Evolutionary conservation across 2,113 vertebrate genomes (phyloP), one percentile per base, ranked within the genome.

Genomic region (Furnarius figulus): DNA sequence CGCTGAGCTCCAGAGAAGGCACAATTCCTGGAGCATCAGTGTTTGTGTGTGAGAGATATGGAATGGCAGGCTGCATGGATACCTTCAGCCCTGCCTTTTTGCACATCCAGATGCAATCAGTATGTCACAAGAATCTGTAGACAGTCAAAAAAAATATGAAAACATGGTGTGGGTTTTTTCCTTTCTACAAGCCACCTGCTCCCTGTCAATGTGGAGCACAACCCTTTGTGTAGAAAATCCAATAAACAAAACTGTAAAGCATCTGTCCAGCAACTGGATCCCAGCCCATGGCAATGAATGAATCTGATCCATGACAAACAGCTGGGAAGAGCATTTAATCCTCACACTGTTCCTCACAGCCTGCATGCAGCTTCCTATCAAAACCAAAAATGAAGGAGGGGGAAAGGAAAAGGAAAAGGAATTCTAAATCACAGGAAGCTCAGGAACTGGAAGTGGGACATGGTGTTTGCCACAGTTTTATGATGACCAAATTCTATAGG

Each of bases 211-310:
- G 72, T 2, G 6, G 61, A 92, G 47, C 44, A 46, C 79, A 94
- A 61, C 20, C 25, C 75, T 94, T 95, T 89, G 79, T 93, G 79
- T 58, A 93, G 72, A 65, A 91, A 95, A 94, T 80, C 76, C 88
- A 85, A 72, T 90, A 93, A 93, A 94, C 92, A 95, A 87, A 95
- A 95, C 70, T 52, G 31, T 62, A 86, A 96, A 96, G 72, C 92
- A 86, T 96, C 87, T 95, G 93, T 90, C 95, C 88, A 86, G 95
- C 90, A 94, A 96, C 92, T 93, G 95, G 95, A 96, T 90, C 87
- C 83, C 56, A 88, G 79, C 82, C 88, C 88, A 61, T 33, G 76
- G 74, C 47, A 90, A 85, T 80, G 79, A 95, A 52, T 0, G 1
- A 83, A 94, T 87, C 72, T 76, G 85, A 95, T 89, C 90, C 82